Evolutionary conservation across 2,888 invertebrate genomes (phyloP).

Genomic region (Diachrysia chrysitis): DNA sequence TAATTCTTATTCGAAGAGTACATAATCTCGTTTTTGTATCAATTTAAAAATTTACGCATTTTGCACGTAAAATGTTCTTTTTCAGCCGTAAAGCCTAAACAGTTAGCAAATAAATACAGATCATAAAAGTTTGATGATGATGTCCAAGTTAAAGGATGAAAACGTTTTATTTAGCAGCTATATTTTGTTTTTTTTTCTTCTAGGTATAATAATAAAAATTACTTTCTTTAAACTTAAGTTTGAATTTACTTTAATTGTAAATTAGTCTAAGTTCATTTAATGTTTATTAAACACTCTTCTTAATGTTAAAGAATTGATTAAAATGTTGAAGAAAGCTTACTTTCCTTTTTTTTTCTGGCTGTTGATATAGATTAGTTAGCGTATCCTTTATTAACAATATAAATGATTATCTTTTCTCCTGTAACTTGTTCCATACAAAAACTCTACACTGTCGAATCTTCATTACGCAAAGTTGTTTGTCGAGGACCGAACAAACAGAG

Average conservation of each 20-base stretch:
- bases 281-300: too few species aligned
- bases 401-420: not conserved
- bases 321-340: too few species aligned
- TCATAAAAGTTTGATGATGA: slow-evolving; percentile 41
- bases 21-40: slow-evolving; percentile 31
- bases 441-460: slow-evolving; percentile 70
- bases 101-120: slow-evolving; percentile 63
- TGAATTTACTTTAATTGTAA: too few species aligned
- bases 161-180: not conserved
- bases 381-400: too few species aligned
- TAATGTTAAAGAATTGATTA: too few species aligned
- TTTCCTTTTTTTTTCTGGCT: too few species aligned
- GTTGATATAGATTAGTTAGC: too few species aligned
- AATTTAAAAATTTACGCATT: slow-evolving; percentile 62
- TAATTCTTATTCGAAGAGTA: slow-evolving; percentile 33
- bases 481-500: slow-evolving; percentile 65
- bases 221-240: not conserved
- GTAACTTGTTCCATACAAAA: slow-evolving; percentile 50
- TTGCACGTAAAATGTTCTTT: slow-evolving; percentile 60
- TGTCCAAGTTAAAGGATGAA: slow-evolving; percentile 13
- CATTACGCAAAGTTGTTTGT: slow-evolving; percentile 75
- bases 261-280: too few species aligned
- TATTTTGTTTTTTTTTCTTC: not conserved
- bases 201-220: not conserved
- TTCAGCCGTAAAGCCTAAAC: slow-evolving; percentile 63